Base-by-base conservation (phyloP, 2,888 invertebrate species). In the Pilophorus perplexus region DNA sequence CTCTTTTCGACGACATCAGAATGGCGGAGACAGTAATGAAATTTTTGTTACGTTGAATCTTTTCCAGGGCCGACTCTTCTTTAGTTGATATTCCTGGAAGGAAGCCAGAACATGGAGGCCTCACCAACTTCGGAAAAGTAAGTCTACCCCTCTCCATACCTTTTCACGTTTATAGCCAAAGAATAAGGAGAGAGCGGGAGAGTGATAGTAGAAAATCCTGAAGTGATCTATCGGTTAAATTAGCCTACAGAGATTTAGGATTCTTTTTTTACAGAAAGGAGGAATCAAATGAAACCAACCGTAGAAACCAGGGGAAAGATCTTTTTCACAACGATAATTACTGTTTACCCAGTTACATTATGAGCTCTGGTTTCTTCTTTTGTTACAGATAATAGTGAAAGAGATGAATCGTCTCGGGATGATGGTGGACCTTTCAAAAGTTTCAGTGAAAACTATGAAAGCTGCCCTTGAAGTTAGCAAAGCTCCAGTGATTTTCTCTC, bases 341-440 rank as follows among this genome's bases (percentile, higher is more conserved):
- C n/a, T n/a, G n/a, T n/a, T n/a, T n/a, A n/a, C n/a, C n/a, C n/a
- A n/a, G n/a, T n/a, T n/a, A n/a, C n/a, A n/a, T n/a, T n/a, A n/a
- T n/a, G n/a, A n/a, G n/a, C n/a, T n/a, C n/a, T n/a, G n/a, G n/a
- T n/a, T n/a, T n/a, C 3, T n/a, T 40, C 64, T 14, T 60, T 55
- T 46, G 5, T 55, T 64, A 2, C 79, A 88, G 87, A 84, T 84
- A 74, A 70, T 72, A 6, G 72, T 72, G 66, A 85, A 85, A 74
- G 92, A 92, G 80, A 91, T 92, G 91, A 92, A 92, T 79, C 85
- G 91, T 2, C 80, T 92, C 68, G 92, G 92, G 23, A 92, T 92
- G 89, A 83, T 92, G 77, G 88, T 92, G 71, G 92, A 93, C 77
- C 78, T 90, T 72, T 88, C 88, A 5, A 89, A 92, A 78, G 90